Percentiles rank a stretch among this genome's conserved stretches.
These are phyloP conservation scores for Ischnus inquisitorius DNA, from an alignment of 2,888 invertebrate genomes.

Conservation along the genomic window DNA sequence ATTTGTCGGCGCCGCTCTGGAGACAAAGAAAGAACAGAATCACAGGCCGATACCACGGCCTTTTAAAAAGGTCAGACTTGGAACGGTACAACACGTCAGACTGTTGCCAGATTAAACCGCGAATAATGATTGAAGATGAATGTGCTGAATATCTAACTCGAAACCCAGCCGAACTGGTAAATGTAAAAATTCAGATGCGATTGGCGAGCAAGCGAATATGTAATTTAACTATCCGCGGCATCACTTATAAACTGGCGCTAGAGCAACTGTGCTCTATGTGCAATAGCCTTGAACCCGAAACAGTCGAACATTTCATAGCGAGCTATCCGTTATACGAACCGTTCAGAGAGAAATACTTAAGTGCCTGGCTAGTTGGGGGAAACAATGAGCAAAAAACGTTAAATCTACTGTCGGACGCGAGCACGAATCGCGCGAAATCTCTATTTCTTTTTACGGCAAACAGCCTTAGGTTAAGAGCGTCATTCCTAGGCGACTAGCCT, in stretches of 20 bases:
- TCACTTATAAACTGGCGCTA: background rate
- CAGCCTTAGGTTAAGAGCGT: too few species aligned
- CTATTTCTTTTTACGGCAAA: too few species aligned
- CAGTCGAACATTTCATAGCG: background rate
- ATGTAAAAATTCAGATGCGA: background rate
- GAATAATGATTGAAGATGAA: background rate
- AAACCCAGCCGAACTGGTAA: background rate
- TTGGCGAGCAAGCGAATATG: background rate
- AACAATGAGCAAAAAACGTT: too few species aligned
- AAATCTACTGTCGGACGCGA: too few species aligned
- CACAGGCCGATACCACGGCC: background rate
- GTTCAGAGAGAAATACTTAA: too few species aligned
- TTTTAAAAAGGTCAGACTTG: background rate
- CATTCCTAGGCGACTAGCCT: too few species aligned
- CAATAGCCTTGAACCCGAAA: background rate
- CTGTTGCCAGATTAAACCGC: background rate
- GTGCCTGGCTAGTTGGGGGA: too few species aligned
- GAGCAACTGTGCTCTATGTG: background rate
- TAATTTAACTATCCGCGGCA: background rate
- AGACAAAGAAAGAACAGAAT: too few species aligned
- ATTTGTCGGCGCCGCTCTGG: too few species aligned
- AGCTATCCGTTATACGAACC: background rate
- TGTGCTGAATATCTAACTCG: background rate
- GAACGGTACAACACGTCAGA: background rate
- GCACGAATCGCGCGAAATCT: too few species aligned